These are phyloP conservation scores for Nemotelus nigrinus DNA, from an alignment of 2,888 invertebrate species.

Conservation along the genomic window DNA sequence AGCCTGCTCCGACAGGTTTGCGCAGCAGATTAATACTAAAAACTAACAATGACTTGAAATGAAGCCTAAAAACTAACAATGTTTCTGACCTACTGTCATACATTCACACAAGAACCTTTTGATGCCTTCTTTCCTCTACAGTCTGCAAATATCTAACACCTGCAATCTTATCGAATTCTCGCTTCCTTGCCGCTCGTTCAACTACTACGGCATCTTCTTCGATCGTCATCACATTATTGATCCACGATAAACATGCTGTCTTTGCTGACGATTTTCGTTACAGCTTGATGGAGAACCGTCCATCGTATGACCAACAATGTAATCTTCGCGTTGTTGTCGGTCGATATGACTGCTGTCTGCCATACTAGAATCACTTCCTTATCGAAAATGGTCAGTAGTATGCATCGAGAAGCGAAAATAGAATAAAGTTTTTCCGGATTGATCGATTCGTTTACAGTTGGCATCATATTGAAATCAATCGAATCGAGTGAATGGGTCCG, in stretches of 20 bases:
- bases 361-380: conserved; percentile 20
- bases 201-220: too few species aligned
- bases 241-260: conserved; percentile 32
- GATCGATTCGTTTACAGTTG: neutral
- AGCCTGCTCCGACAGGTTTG: too few species aligned
- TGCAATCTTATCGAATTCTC: neutral
- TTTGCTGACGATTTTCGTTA: conserved; percentile 9
- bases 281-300: neutral
- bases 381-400: conserved; percentile 27
- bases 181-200: neutral
- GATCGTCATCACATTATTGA: neutral
- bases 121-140: neutral
- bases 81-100: too few species aligned
- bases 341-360: neutral
- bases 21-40: too few species aligned
- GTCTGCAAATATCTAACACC: neutral
- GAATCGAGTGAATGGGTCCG: too few species aligned
- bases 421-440: conserved; percentile 9
- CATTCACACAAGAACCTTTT: neutral
- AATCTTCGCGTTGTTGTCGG: neutral
- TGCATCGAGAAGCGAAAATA: neutral
- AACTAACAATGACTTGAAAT: too few species aligned
- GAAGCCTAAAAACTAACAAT: too few species aligned
- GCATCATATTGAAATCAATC: too few species aligned
- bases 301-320: neutral